Evolutionary conservation across 2,113 vertebrate species (phyloP), one percentile per base, ranked within the genome.

Genomic region (Phylloscopus whistleri): DNA sequence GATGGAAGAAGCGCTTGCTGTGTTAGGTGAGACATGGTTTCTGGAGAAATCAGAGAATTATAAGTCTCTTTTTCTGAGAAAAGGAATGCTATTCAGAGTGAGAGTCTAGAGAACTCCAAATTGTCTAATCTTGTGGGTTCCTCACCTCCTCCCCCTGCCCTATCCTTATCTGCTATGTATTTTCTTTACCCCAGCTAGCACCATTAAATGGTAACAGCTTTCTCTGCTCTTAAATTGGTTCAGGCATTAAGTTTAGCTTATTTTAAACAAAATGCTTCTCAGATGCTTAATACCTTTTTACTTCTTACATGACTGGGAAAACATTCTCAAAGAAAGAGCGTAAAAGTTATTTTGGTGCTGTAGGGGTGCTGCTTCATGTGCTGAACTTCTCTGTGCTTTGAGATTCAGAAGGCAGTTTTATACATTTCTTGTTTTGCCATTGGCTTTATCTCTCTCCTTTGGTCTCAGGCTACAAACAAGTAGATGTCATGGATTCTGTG

Each of bases 81-180:
- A 44, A 92, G 48, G n/a, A 43, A 20, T 59, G n/a, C 31, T 82
- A 20, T 13, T 78, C 31, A 41, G 63, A 80, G 28, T 41, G 43
- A 66, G 48, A 46, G 35, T 70, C 55, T 80, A 16, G n/a, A 66
- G 64, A 83, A 6, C 19, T 80, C 51, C 48, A n/a, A 19, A 67
- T 86, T 3, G 3, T 79, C 27, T 73, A 15, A 76, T 64, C n/a
- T 73, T 83, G 24, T 52, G 59, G 24, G 24, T 33, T n/a, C 9
- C 18, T 68, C 43, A 33, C 10, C 28, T 10, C 7, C 9, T 10
- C 8, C 4, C n/a, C 6, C 9, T 7, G 7, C 51, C 20, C 1
- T 1, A 0, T 8, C 2, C 20, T 31, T 52, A n/a, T 39, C 46
- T 84, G 46, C 16, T 51, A 0, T 51, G 37, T 49, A 16, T 66